Percentiles rank a stretch among this genome's conserved stretches.
Conservation (phyloP, 1,140 invertebrate species). For the Varroa destructor region DNA sequence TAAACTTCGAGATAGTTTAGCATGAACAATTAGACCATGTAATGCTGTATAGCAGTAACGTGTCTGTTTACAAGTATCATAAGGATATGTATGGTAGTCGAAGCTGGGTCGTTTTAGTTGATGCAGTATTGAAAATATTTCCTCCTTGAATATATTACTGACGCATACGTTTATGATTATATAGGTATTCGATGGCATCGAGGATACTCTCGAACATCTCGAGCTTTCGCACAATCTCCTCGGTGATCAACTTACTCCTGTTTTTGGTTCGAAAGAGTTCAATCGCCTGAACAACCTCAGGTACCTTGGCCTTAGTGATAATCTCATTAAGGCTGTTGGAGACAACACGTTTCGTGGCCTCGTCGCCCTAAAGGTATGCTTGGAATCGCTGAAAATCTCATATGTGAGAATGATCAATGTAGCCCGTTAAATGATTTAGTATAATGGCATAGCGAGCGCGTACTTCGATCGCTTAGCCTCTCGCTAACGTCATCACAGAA, state of each 20-base stretch:
- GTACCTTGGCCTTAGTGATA: constrained; percentile 58
- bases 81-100: too few relatives aligned
- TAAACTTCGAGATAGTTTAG: too few relatives aligned
- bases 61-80: too few relatives aligned
- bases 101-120: too few relatives aligned
- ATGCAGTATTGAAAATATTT: too few relatives aligned
- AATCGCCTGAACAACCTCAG: constrained; percentile 53
- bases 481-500: neutral
- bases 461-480: too few relatives aligned
- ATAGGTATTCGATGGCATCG: constrained; percentile 50
- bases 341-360: constrained; percentile 71
- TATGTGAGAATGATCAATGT: neutral
- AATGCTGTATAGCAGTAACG: too few relatives aligned
- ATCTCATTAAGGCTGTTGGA: constrained; percentile 62
- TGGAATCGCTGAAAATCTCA: neutral
- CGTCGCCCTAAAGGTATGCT: constrained; percentile 51
- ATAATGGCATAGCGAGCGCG: too few relatives aligned
- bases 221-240: constrained; percentile 62
- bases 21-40: too few relatives aligned
- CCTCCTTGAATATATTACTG: too few relatives aligned
- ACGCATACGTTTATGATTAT: neutral
- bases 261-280: constrained; percentile 69
- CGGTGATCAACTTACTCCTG: constrained; percentile 73
- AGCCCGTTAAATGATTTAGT: too few relatives aligned
- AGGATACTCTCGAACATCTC: constrained; percentile 54